A percentile compares a stretch with the other conserved stretches of the same genome.
Evolutionary conservation across 2,113 vertebrate species (phyloP).

Genomic region (Rousettus leschenaultii): DNA sequence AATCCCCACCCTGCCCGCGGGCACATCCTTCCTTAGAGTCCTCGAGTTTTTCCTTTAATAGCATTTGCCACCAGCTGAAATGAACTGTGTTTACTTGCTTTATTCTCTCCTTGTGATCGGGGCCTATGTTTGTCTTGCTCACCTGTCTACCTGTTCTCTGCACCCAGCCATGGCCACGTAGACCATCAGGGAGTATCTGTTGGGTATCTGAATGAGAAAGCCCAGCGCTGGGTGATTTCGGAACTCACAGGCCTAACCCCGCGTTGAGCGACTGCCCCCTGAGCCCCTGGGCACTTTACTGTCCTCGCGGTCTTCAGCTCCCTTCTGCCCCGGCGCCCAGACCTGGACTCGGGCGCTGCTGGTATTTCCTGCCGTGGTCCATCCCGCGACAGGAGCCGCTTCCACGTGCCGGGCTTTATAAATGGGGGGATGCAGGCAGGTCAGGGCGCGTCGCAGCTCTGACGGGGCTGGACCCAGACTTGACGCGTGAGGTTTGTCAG

Average conservation of each 20-base stretch:
- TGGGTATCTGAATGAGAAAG: neutral
- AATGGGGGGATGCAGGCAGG: neutral
- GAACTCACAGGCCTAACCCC: neutral
- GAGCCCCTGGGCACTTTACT: fast-evolving
- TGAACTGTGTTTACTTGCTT: neutral
- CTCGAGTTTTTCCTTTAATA: neutral
- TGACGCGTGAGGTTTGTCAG: fast-evolving
- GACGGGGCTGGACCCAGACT: neutral
- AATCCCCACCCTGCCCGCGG: too few species aligned
- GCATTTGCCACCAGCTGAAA: neutral
- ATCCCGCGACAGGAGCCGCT: neutral
- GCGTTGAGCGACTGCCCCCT: neutral
- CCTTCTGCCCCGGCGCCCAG: neutral
- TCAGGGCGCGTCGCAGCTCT: neutral
- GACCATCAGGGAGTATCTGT: fast-evolving
- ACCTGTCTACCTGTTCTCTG: neutral
- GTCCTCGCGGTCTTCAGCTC: neutral
- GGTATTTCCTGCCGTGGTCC: neutral
- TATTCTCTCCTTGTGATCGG: neutral
- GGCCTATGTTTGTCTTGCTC: neutral
- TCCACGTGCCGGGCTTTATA: neutral
- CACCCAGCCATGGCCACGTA: too few species aligned
- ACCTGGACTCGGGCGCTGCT: neutral
- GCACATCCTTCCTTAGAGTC: neutral
- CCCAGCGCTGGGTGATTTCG: neutral